Evolutionary conservation across 2,797 vertebrate genomes (phyloP), one percentile per base, ranked within the genome.

Genomic region (Taenioides sp.): DNA sequence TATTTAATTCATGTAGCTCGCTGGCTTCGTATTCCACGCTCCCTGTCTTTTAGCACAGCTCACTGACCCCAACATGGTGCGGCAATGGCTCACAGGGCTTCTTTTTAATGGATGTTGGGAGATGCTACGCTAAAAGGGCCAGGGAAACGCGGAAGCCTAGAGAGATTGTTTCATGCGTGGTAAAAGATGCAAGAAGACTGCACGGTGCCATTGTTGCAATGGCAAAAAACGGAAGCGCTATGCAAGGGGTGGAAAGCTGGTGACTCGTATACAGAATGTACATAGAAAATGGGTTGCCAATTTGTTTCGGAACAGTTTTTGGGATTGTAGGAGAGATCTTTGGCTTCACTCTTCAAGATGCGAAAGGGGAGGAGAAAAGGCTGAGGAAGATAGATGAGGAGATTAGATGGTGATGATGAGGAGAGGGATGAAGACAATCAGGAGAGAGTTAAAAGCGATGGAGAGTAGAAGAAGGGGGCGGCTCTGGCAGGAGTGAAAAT

Each of bases 1-100:
- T 93, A 87, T 94, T 93, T 94, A 91, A 93, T 93, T 92, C 87
- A 93, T 91, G 91, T 87, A 87, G 84, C 84, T 82, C 84, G 9
- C 80, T 81, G 82, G 78, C 84, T 74, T 84, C 82, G 77, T 87
- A 78, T 80, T 37, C 82, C 86, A 80, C 83, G 72, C 84, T 89
- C 82, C 77, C 88, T 89, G 86, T 92, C 88, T 87, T 90, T 91
- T 85, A 82, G 83, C 85, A 90, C 91, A 91, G 91, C 88, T 91
- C 89, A 89, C 85, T 91, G 89, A 87, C 70, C 82, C 80, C 83
- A 87, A 91, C 89, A 91, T 83, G 88, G 79, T 69, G 78, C 86
- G 72, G 80, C 61, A 74, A 75, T 66, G 74, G 74, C 74, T 81
- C 67, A 76, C 34, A 62, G 60, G 72, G 82, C 81, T 78, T 83